Evolutionary conservation across 2,888 invertebrate species (phyloP), one percentile per base, ranked within the genome.

Genomic region (Drosophila emarginata): DNA sequence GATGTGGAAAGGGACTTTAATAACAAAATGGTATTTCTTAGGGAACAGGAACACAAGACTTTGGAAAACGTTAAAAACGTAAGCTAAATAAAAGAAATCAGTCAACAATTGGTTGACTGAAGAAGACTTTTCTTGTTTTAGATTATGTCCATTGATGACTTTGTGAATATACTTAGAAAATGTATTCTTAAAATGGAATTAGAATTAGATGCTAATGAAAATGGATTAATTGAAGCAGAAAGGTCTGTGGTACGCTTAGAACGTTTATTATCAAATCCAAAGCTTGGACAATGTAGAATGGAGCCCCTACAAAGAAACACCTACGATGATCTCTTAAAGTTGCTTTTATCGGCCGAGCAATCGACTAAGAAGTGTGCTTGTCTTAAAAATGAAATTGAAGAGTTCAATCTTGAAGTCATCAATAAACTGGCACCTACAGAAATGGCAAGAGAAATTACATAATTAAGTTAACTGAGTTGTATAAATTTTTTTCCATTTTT

Each of bases 1-100:
- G 79, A 89, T 37, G n/a, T 82, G 0, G 50, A 53, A 11, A 15
- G 11, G 0, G 78, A 84, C 12, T 89, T 88, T 45, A 40, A 74
- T 1, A 61, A 2, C 1, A 82, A 89, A 61, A 12, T 71, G 23
- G 7, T 64, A 4, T 82, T 78, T 18, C 14, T 78, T 4, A 67
- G 26, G 3, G 79, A 79, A 7, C 79, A 76, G 6, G 82, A 86
- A 15, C 9, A 12, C 0, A 36, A 9, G 1, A 64, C 65, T 11
- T 4, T 71, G 7, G 64, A 71, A 1, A 83, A 79, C 51, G 59
- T 9, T 0, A 65, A 64, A 7, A 66, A 74, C 23, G 83, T 83
- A 3, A 61, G 72, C 15, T 2, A 18, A 11, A 11, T 11, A 2
- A 0, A 45, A 45, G 3, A 40, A 6, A 40, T 39, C 4, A 28